Conservation (phyloP, 2,113 vertebrate genomes). For the Sisor rabdophorus region DNA sequence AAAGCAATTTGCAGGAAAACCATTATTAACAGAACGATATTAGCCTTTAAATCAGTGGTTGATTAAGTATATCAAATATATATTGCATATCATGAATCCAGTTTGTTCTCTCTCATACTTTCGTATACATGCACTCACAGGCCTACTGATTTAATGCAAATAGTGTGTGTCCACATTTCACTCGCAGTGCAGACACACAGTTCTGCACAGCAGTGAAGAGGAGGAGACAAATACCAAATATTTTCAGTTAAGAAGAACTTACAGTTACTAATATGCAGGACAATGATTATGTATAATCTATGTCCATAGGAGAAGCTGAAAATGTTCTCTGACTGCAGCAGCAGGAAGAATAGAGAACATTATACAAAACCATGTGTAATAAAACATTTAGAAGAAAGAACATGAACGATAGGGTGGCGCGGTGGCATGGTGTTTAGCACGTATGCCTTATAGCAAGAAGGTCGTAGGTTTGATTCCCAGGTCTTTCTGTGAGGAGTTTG, state of each 20-base stretch:
- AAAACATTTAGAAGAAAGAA: not conserved
- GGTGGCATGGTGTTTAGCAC: too few species aligned
- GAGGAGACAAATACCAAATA: not conserved
- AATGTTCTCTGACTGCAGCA: too few species aligned
- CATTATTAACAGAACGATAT: not conserved
- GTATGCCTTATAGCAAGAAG: too few species aligned
- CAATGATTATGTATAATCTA: not conserved
- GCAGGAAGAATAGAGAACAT: not conserved
- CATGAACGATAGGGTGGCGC: not conserved
- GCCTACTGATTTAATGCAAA: slow-evolving; percentile 31
- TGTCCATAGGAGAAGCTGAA: too few species aligned
- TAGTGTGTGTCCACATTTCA: not conserved
- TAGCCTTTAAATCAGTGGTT: too few species aligned
- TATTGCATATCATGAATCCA: not conserved
- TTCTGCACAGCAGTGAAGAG: not conserved
- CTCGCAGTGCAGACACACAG: not conserved
- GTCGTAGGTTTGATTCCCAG: too few species aligned
- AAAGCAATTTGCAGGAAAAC: not conserved
- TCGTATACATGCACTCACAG: slow-evolving; percentile 23
- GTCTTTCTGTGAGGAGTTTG: too few species aligned
- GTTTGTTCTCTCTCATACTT: not conserved
- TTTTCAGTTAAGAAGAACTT: not conserved
- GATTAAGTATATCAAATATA: too few species aligned
- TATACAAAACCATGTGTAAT: not conserved
- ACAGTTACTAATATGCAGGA: not conserved